Conservation (phyloP, 2,113 vertebrate genomes). For the Lampris megalopsis region DNA sequence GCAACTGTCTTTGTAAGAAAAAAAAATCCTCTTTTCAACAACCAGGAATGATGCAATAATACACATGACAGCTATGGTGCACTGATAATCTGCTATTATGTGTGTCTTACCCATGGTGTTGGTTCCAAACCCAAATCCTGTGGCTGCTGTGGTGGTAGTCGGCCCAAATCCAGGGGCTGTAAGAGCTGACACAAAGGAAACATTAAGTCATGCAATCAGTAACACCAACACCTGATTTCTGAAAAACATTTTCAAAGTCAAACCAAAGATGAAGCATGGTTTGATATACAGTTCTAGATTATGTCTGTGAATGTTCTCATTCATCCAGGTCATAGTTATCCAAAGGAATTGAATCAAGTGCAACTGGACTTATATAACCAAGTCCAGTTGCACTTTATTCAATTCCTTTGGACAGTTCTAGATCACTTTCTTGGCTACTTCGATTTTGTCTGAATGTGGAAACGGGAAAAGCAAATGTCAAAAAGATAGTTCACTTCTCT, state of each 20-base stretch:
- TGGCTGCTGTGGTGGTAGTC: slow-evolving; percentile 77
- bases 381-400: too few relatives aligned
- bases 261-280: not conserved
- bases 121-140: slow-evolving; percentile 84
- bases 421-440: not conserved
- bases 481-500: too few relatives aligned
- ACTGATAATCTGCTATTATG: not conserved
- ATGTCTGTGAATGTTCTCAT: not conserved
- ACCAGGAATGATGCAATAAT: not conserved
- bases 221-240: not conserved
- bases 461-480: not conserved
- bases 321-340: too few relatives aligned
- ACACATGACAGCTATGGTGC: not conserved
- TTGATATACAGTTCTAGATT: not conserved
- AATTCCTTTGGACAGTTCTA: not conserved
- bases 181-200: slow-evolving; percentile 66
- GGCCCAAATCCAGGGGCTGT: slow-evolving; percentile 81
- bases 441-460: not conserved
- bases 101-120: slow-evolving; percentile 75
- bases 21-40: not conserved
- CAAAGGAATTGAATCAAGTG: too few relatives aligned
- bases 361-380: too few relatives aligned
- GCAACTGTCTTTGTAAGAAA: not conserved
- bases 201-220: not conserved
- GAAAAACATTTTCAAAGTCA: not conserved